Evolutionary conservation across 1,140 invertebrate species (phyloP).

Genomic region (Acromyrmex echinatior): DNA sequence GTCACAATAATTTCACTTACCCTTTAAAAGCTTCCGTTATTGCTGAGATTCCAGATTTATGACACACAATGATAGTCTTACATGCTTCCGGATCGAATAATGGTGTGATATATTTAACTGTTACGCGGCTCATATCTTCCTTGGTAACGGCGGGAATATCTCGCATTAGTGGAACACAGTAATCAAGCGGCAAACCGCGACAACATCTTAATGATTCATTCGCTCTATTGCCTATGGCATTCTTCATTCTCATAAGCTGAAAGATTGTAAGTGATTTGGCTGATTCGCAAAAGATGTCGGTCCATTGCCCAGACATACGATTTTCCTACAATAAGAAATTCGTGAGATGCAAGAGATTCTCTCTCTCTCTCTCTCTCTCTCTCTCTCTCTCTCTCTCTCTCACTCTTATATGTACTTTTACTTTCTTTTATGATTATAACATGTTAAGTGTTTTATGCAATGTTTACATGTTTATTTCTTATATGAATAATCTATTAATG

Average conservation of each 20-base stretch:
- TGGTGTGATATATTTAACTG: constrained; percentile 90
- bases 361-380: not conserved
- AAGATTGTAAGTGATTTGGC: constrained; percentile 95
- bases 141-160: constrained; percentile 90
- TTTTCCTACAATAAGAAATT: constrained; percentile 85
- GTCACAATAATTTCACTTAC: constrained; percentile 86
- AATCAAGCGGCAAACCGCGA: constrained; percentile 89
- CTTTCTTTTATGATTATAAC: not conserved
- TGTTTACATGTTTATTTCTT: not conserved
- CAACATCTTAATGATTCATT: constrained; percentile 88
- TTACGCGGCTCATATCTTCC: constrained; percentile 89
- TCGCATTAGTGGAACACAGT: constrained; percentile 91
- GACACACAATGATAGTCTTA: constrained; percentile 91
- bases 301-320: constrained; percentile 87
- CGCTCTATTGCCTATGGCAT: constrained; percentile 91
- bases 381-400: not conserved
- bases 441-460: not conserved
- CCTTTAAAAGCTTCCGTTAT: constrained; percentile 89
- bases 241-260: constrained; percentile 93
- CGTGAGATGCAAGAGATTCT: not conserved
- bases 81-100: constrained; percentile 89
- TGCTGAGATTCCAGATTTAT: constrained; percentile 91
- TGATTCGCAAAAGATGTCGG: constrained; percentile 91
- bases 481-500: constrained; percentile 11
- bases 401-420: not conserved